phyloP scores from a whole-genome alignment of 2,888 invertebrate species.

The Amblyteles armatorius region DNA sequence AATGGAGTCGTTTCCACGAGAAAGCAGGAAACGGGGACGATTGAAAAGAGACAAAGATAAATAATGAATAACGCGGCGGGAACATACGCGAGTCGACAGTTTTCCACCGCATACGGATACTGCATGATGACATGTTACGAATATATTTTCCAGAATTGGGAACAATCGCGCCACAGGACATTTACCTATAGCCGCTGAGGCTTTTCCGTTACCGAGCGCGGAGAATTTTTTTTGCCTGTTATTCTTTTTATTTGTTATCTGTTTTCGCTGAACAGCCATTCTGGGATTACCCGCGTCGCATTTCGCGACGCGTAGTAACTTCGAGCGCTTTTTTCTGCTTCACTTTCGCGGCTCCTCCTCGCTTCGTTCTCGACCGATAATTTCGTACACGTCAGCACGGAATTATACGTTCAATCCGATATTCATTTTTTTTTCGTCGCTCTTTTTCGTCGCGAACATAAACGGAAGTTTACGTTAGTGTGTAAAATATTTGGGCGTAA shows the following conservation, averaged over 20 bases:
- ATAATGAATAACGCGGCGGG: slow-evolving; percentile 55
- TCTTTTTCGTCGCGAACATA: not conserved
- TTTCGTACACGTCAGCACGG: not conserved
- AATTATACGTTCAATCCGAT: slow-evolving; percentile 27
- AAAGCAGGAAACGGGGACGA: slow-evolving; percentile 14
- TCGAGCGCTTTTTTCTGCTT: slow-evolving; percentile 26
- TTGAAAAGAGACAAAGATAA: slow-evolving; percentile 57
- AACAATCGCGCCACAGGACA: slow-evolving; percentile 21
- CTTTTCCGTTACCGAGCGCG: slow-evolving; percentile 40
- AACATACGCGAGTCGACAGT: slow-evolving; percentile 38
- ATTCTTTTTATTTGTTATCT: slow-evolving; percentile 8
- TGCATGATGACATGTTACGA: slow-evolving; percentile 44
- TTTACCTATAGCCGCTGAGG: slow-evolving; percentile 33
- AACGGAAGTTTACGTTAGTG: not conserved
- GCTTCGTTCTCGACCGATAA: slow-evolving; percentile 29
- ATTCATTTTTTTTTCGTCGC: not conserved
- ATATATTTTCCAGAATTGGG: slow-evolving; percentile 45
- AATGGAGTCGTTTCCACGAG: not conserved
- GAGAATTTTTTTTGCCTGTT: not conserved
- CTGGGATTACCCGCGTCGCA: slow-evolving; percentile 60
- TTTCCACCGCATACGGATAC: slow-evolving; percentile 37
- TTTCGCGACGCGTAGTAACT: slow-evolving; percentile 47
- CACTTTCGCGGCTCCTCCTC: slow-evolving; percentile 39
- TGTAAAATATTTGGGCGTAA: slow-evolving; percentile 48
- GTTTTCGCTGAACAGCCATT: slow-evolving; percentile 58